Base-by-base conservation (phyloP, 2,888 invertebrate species). In the Napeogenes sylphis region DNA sequence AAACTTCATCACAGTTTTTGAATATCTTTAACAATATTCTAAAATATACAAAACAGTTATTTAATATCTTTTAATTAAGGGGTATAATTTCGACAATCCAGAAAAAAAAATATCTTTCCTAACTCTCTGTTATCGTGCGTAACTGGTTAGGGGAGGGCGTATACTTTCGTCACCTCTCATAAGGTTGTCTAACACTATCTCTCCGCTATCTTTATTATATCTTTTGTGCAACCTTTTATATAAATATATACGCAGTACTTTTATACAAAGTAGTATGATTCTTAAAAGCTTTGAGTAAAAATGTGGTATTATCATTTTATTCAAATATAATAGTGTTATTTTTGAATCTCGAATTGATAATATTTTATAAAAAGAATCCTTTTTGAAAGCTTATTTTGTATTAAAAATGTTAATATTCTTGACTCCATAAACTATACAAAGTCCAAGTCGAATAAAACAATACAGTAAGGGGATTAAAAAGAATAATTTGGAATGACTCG, bases 91-190 rank as follows among this genome's bases (percentile, higher is more conserved):
- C 21, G 21, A 21, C 21, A 21, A 21, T 21, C 21, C 21, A 21
- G 21, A 35, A 35, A 0, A 35, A 35, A 35, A 35, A 35, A 4
- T 5, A 4, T n/a, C 51, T n/a, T 58, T 14, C 12, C 30, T 21
- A 14, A 38, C 75, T 80, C 74, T 12, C 51, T 67, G 79, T 73
- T 58, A 56, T 59, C 51, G 53, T 63, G 78, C 76, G 77, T 78
- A 73, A 73, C 72, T 74, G 70, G 72, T 66, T 65, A 68, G 68
- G 71, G 71, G 67, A 65, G 70, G 68, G 70, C 64, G 69, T 66
- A 70, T 68, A 69, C 71, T 72, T 71, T 68, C 64, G 72, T 68
- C 65, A 51, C 61, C 65, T 61, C 59, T 63, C 35, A 51, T 63
- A 58, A 63, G 53, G 55, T 62, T 55, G 56, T 61, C 67, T 61